Conservation (phyloP, 2,797 vertebrate species). For the Taeniopygia guttata region DNA sequence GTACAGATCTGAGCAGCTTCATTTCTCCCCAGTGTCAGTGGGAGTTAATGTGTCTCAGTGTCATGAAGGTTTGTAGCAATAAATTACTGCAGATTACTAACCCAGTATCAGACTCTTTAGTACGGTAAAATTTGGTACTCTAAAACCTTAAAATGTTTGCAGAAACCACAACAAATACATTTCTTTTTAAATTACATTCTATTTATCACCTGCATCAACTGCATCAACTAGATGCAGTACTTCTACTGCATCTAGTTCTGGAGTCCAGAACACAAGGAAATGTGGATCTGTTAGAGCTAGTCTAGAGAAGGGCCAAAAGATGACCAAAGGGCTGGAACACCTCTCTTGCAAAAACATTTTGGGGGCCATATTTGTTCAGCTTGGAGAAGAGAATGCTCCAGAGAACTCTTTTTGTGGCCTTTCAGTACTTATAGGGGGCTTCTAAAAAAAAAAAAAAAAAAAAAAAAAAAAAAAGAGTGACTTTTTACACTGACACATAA, state of each 20-base stretch:
- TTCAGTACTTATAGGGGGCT: background rate
- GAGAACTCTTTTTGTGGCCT: background rate
- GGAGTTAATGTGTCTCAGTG: background rate
- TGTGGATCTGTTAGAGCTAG: background rate
- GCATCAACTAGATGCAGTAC: too few species aligned
- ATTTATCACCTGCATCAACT: background rate
- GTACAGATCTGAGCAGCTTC: background rate
- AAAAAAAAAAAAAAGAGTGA: too few species aligned
- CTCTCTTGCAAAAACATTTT: background rate
- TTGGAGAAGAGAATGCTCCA: background rate
- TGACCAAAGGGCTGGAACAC: background rate
- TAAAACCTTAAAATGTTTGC: background rate
- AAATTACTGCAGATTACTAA: background rate
- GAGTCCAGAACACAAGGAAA: background rate
- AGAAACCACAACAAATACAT: background rate
- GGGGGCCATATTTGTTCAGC: background rate
- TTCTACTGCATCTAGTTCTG: background rate
- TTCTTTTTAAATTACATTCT: background rate
- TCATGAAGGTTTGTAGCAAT: background rate
- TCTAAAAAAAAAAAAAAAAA: background rate
- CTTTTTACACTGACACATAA: background rate
- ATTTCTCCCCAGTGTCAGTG: background rate
- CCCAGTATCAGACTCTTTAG: background rate
- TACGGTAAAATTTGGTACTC: background rate
- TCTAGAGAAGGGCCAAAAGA: background rate